Evolutionary conservation across 2,888 invertebrate genomes (phyloP).

Genomic region (Lasius platythorax): DNA sequence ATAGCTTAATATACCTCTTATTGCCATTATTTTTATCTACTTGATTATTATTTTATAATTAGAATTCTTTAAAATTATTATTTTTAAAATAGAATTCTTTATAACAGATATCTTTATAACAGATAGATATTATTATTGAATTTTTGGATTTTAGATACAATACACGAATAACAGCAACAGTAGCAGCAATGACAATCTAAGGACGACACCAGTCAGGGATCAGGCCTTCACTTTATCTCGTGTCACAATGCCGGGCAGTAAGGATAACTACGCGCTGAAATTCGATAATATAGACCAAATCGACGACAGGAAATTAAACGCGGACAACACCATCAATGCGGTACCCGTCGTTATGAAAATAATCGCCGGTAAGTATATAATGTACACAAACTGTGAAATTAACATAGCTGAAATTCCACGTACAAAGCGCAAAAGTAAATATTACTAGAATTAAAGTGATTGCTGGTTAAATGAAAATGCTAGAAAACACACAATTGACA

Average conservation of each 20-base stretch:
- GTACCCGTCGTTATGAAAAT: conserved; percentile 78
- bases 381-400: background rate
- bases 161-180: conserved; percentile 47
- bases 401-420: background rate
- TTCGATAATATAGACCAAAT: conserved; percentile 63
- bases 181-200: conserved; percentile 62
- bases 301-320: conserved; percentile 70
- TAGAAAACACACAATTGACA: background rate
- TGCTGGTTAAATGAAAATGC: background rate
- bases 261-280: conserved; percentile 73
- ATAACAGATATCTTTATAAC: too few species aligned
- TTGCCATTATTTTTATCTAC: too few species aligned
- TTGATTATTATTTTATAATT: too few species aligned
- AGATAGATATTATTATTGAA: too few species aligned
- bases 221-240: conserved; percentile 64
- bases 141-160: too few species aligned
- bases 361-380: conserved; percentile 79
- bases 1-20: too few species aligned
- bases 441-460: background rate
- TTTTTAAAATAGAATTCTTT: too few species aligned
- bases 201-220: conserved; percentile 61
- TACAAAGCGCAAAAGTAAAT: too few species aligned
- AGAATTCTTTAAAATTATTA: too few species aligned
- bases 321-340: conserved; percentile 74
- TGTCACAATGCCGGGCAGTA: conserved; percentile 68